Evolutionary conservation across 2,113 vertebrate genomes (phyloP).

Genomic region (Stictonetta naevosa): DNA sequence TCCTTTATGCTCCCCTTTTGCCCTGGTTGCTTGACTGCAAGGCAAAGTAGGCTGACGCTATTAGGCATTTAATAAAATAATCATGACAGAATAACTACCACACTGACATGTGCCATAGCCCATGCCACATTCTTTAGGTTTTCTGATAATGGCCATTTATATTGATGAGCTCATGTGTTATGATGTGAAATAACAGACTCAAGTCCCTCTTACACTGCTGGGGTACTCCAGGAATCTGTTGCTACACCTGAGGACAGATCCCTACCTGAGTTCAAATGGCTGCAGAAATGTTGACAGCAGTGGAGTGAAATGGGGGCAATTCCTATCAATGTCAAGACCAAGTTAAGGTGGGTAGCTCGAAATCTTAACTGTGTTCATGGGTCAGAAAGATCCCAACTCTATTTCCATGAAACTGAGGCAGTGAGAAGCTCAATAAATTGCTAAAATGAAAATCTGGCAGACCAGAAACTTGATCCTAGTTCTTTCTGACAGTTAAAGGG

Average conservation of each 20-base stretch:
- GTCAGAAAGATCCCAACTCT: not conserved
- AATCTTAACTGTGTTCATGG: not conserved
- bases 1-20: not conserved
- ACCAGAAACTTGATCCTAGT: not conserved
- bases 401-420: accelerated
- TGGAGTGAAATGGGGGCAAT: not conserved
- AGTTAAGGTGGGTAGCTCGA: not conserved
- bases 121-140: not conserved
- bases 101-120: not conserved
- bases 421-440: not conserved
- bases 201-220: not conserved
- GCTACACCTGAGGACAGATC: not conserved
- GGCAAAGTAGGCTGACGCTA: not conserved
- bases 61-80: not conserved
- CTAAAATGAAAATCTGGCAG: not conserved
- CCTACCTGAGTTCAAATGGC: not conserved
- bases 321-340: not conserved
- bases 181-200: not conserved
- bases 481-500: not conserved
- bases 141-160: not conserved
- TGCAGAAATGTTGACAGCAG: not conserved
- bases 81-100: not conserved
- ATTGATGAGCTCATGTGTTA: not conserved
- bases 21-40: not conserved
- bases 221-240: not conserved